Base-by-base conservation (phyloP, 2,888 invertebrate genomes). In the Agriopis marginaria region DNA sequence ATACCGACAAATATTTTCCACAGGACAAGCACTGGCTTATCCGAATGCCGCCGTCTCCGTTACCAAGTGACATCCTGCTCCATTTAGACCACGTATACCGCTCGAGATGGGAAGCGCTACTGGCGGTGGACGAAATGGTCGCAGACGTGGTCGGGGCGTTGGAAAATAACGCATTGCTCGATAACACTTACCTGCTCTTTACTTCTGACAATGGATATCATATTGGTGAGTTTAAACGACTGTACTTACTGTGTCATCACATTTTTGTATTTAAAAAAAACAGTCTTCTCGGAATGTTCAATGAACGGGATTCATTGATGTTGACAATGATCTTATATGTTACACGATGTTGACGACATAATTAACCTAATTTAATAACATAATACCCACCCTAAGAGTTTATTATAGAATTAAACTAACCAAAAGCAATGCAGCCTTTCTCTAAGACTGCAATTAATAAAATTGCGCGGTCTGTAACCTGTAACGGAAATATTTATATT, bases 171-270 rank as follows among this genome's bases (percentile, higher is more conserved):
- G 86, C 93, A 0, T 71, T 96, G 1, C 81, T 98, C 7, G 92
- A 97, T 0, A 95, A 97, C 76, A 98, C 98, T 0, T 98, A 97
- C 79, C 84, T 98, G 0, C 95, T 98, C 62, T 98, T 96, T 80
- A 97, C 98, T 0, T 98, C 98, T 0, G 98, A 99, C 84, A 98
- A 98, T 89, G 98, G 98, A 32, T 99, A 96, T 88, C 98, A 99
- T 90, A 93, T 98, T 77, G 98, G 97, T 97, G 86, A 88, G 89
- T 79, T 12, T 51, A 42, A 4, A 11, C 0, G 11, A n/a, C 10
- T 10, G 14, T 23, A 6, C 17, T 50, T 23, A 23, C 17, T 23
- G 0, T 2, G 2, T 14, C 49, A 45, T 11, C 45, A 12, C 45
- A 45, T 5, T 12, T 45, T 12, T 11, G 12, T 8, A 42, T 40